Percentiles rank a stretch among this genome's conserved stretches.
phyloP scores from a whole-genome alignment of 2,113 vertebrate species.

The Corythornis madagascariensis region DNA sequence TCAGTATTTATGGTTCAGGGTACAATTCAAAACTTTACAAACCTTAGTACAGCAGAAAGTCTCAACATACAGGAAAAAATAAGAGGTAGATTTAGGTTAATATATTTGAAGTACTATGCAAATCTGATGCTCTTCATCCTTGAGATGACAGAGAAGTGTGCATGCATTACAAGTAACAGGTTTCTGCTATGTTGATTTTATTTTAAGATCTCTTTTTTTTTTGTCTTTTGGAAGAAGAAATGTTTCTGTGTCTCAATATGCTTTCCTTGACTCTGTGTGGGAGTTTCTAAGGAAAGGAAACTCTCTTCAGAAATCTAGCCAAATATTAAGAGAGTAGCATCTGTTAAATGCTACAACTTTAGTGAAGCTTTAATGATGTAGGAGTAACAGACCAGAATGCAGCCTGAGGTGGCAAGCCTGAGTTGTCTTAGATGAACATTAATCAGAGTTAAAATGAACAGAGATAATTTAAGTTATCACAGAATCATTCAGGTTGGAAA shows the following conservation, averaged over 20 bases:
- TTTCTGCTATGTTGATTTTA: neutral
- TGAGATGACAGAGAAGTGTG: neutral
- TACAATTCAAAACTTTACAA: neutral
- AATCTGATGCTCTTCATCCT: neutral
- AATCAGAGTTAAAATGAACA: neutral
- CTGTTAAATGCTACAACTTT: constrained; percentile 9
- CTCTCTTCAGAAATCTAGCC: neutral
- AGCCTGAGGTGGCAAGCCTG: neutral
- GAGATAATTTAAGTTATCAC: neutral
- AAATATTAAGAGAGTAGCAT: constrained; percentile 16
- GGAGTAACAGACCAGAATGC: neutral
- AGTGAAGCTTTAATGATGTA: neutral
- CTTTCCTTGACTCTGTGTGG: neutral
- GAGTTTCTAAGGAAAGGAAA: neutral
- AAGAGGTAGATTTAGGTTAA: neutral
- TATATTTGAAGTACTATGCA: neutral
- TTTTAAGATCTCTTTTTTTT: neutral
- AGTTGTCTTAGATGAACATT: neutral
- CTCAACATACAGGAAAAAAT: neutral
- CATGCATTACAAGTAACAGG: neutral
- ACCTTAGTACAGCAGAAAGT: neutral
- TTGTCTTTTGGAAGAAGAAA: neutral
- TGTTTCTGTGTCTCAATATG: neutral
- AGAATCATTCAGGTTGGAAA: too few species aligned
- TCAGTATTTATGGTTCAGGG: neutral